A percentile compares a stretch with the other conserved stretches of the same genome.
phyloP scores from a whole-genome alignment of 2,888 invertebrate genomes.

The Sesia apiformis region DNA sequence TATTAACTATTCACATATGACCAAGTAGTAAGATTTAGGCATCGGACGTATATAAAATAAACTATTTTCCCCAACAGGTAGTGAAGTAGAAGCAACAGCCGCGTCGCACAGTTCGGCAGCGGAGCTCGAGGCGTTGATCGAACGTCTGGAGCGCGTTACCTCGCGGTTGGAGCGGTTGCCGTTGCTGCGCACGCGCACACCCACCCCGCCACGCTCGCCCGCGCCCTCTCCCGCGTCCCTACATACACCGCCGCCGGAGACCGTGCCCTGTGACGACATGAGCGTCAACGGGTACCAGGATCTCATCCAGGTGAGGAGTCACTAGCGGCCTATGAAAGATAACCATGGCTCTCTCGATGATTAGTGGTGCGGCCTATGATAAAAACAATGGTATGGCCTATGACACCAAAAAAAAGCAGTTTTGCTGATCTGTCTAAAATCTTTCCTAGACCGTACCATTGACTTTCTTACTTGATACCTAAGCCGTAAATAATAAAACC shows the following conservation, averaged over 20 bases:
- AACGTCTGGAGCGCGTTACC: slow-evolving; percentile 83
- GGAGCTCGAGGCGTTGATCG: slow-evolving; percentile 80
- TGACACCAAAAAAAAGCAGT: too few species aligned
- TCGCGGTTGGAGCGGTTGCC: slow-evolving; percentile 79
- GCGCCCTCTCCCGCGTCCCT: slow-evolving; percentile 35
- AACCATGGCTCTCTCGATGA: too few species aligned
- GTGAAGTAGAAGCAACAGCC: slow-evolving; percentile 61
- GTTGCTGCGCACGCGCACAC: slow-evolving; percentile 34
- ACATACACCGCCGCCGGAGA: slow-evolving; percentile 27
- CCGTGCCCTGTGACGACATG: slow-evolving; percentile 66
- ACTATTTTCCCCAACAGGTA: slow-evolving; percentile 15
- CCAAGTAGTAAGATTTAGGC: too few species aligned
- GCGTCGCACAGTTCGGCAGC: slow-evolving; percentile 56
- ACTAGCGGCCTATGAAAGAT: too few species aligned
- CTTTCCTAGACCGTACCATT: too few species aligned
- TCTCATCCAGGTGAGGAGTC: slow-evolving; percentile 68
- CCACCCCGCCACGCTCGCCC: slow-evolving; percentile 39
- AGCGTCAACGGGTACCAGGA: slow-evolving; percentile 85
- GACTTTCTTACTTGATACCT: too few species aligned
- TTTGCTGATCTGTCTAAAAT: too few species aligned
- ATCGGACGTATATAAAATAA: too few species aligned
- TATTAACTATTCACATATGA: too few species aligned
- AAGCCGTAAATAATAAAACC: too few species aligned
- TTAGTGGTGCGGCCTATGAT: too few species aligned
- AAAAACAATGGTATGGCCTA: too few species aligned